These are phyloP conservation scores for Euphydryas editha DNA, from an alignment of 2,888 invertebrate species.

Conservation along the genomic window DNA sequence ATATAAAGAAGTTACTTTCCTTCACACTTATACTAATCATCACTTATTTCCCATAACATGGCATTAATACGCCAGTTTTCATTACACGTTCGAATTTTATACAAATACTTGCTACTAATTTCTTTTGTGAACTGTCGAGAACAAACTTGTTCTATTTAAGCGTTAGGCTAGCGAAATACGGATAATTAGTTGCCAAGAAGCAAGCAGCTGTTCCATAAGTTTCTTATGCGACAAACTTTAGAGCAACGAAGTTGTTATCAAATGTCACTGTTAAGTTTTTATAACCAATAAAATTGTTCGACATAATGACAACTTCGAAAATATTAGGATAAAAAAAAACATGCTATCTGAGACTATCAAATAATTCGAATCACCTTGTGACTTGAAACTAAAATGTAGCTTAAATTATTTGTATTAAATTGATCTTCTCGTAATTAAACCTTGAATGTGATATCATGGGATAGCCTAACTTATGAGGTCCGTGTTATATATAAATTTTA, in stretches of 20 bases:
- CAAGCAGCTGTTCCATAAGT: slow-evolving; percentile 65
- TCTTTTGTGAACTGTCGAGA: slow-evolving; percentile 41
- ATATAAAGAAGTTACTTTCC: too few relatives aligned
- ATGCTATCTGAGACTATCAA: background rate
- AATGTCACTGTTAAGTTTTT: slow-evolving; percentile 48
- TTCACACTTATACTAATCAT: too few relatives aligned
- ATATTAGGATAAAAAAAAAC: background rate
- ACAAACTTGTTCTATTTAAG: slow-evolving; percentile 46
- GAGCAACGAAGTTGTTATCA: slow-evolving; percentile 61
- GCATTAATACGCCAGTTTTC: too few relatives aligned
- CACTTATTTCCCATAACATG: too few relatives aligned
- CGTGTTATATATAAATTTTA: too few relatives aligned
- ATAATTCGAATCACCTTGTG: too few relatives aligned
- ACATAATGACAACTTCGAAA: background rate
- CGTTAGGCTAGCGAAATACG: slow-evolving; percentile 59
- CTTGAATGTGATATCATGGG: too few relatives aligned
- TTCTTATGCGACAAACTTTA: slow-evolving; percentile 58
- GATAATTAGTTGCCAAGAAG: slow-evolving; percentile 76
- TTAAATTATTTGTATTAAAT: too few relatives aligned
- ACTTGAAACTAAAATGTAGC: too few relatives aligned
- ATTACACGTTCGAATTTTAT: slow-evolving; percentile 25
- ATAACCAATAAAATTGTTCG: slow-evolving; percentile 11
- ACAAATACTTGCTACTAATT: slow-evolving; percentile 37
- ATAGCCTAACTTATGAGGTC: too few relatives aligned
- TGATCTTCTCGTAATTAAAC: too few relatives aligned